Base-by-base conservation (phyloP, 1,140 invertebrate species). In the Batillaria attramentaria region DNA sequence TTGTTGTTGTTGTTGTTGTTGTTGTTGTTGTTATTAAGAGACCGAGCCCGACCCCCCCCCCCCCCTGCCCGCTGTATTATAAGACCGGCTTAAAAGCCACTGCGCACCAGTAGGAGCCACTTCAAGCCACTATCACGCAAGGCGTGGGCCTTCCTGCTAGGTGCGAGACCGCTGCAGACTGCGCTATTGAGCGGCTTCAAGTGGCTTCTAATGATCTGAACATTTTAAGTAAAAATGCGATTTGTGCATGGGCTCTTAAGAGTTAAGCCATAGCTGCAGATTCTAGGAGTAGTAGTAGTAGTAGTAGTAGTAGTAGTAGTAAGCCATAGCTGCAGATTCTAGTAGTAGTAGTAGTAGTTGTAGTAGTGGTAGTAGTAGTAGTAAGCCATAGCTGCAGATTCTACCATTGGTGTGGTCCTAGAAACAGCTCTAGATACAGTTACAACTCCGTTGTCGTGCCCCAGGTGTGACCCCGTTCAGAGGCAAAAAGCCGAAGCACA, bases 381-480 rank as follows among this genome's bases (percentile, higher is more conserved):
- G 4, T 2, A 31, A 24, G 57, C 6, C 0, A 24, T 24, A 24
- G 6, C 33, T 3, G 24, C n/a, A 28, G 57, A 62, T 24, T 50
- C 13, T 13, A 31, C 57, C 50, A 20, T 1, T 54, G 18, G 50
- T 54, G 18, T 54, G 57, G 24, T 62, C 57, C n/a, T n/a, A n/a
- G n/a, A n/a, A n/a, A n/a, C n/a, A n/a, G n/a, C 6, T n/a, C 24
- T 8, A 2, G 24, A 24, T n/a, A 60, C 57, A n/a, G 57, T 6
- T 3, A 28, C 57, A 8, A n/a, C 57, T n/a, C 50, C 1, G 18
- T 50, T 13, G 24, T 50, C 46, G 13, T 50, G 46, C 46, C 24
- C 3, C 68, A 70, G 73, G 73, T 42, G 3, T 62, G 24, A 2
- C 62, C 46, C 73, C 73, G 37, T 75, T 75, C 43, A n/a, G 4